Evolutionary conservation across 2,797 vertebrate species (phyloP).

Genomic region (Atherinosoma microstoma): DNA sequence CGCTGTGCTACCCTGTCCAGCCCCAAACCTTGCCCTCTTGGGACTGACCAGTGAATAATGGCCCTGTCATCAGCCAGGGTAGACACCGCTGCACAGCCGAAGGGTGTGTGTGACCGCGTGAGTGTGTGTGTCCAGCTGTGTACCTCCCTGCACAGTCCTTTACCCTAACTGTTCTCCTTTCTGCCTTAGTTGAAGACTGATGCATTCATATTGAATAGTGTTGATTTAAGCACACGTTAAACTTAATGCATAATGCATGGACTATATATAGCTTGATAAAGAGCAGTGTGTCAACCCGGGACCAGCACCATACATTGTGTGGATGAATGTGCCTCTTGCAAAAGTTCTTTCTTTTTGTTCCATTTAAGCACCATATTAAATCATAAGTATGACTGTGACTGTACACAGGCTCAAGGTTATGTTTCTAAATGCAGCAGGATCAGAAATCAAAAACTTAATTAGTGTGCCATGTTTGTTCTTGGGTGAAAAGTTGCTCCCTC

Average conservation of each 20-base stretch:
- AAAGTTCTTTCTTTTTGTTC: conserved; percentile 81
- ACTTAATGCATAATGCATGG: conserved; percentile 79
- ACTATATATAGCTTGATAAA: conserved; percentile 86
- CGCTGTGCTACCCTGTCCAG: conserved; percentile 76
- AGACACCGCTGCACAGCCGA: conserved; percentile 81
- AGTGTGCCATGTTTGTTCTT: conserved; percentile 75
- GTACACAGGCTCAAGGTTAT: conserved; percentile 79
- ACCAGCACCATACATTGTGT: conserved; percentile 80
- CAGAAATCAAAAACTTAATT: conserved; percentile 82
- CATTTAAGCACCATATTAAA: conserved; percentile 82
- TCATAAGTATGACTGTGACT: conserved; percentile 74
- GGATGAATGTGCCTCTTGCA: conserved; percentile 79
- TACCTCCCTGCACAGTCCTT: conserved; percentile 63
- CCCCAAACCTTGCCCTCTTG: conserved; percentile 89
- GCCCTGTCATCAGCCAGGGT: conserved; percentile 91
- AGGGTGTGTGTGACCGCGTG: conserved; percentile 74
- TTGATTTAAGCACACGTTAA: conserved; percentile 82
- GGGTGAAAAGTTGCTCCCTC: conserved; percentile 75
- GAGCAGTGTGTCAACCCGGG: conserved; percentile 75
- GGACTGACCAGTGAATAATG: conserved; percentile 93
- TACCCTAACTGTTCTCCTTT: conserved; percentile 72
- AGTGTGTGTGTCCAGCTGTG: conserved; percentile 38
- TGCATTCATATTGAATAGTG: conserved; percentile 76
- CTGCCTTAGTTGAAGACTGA: conserved; percentile 70
- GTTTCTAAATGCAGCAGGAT: conserved; percentile 82